These are phyloP conservation scores for Dicycla oo DNA, from an alignment of 2,888 invertebrate genomes.

Conservation along the genomic window DNA sequence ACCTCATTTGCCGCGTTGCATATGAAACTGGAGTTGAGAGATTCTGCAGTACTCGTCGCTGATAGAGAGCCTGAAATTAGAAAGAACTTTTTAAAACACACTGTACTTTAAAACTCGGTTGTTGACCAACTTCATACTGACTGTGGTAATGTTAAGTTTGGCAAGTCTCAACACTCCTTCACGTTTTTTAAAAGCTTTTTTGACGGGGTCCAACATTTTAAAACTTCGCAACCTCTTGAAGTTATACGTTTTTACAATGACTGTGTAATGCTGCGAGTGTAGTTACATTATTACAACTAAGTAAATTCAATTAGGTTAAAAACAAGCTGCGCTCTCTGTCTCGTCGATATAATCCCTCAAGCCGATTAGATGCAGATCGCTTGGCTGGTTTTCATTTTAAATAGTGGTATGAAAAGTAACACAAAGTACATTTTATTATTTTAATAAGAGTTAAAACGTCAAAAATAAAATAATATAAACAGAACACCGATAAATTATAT, in stretches of 20 bases:
- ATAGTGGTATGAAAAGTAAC: background rate
- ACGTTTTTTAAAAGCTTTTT: slow-evolving; percentile 73
- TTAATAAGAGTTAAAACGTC: too few relatives aligned
- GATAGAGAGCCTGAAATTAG: slow-evolving; percentile 92
- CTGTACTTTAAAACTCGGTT: background rate
- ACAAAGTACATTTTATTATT: too few relatives aligned
- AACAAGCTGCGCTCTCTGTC: slow-evolving; percentile 19
- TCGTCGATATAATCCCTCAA: slow-evolving; percentile 54
- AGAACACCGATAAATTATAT: too few relatives aligned
- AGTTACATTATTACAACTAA: background rate
- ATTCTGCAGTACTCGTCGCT: slow-evolving; percentile 96
- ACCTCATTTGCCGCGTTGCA: slow-evolving; percentile 96
- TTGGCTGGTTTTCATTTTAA: background rate
- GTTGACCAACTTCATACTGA: slow-evolving; percentile 55
- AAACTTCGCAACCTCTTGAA: slow-evolving; percentile 22
- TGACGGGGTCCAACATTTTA: slow-evolving; percentile 74
- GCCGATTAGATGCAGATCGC: slow-evolving; percentile 49
- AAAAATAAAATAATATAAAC: too few relatives aligned
- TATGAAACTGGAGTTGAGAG: slow-evolving; percentile 96
- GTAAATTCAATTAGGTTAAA: slow-evolving; percentile 60
- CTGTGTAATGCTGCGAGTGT: slow-evolving; percentile 30
- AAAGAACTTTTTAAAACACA: background rate
- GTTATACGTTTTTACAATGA: slow-evolving; percentile 15
- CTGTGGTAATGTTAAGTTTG: slow-evolving; percentile 76
- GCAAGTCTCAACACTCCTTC: slow-evolving; percentile 74